Percentiles rank a stretch among this genome's conserved stretches.
Evolutionary conservation across 2,113 vertebrate genomes (phyloP).

Genomic region (Diadophis punctatus): DNA sequence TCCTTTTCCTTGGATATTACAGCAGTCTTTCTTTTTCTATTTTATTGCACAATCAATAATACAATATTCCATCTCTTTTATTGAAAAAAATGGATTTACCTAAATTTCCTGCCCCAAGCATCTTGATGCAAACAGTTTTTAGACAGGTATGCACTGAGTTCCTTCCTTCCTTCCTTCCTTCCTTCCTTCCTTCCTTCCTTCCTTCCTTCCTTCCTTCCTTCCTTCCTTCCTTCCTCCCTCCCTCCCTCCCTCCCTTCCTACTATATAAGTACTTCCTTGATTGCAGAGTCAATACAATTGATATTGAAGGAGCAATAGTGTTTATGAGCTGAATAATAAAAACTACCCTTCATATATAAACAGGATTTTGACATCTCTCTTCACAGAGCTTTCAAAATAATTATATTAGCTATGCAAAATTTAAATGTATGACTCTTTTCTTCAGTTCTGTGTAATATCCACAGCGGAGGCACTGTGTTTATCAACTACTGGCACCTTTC

Average conservation of each 20-base stretch:
- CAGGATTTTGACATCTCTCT: conserved; percentile 44
- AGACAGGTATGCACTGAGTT: conserved; percentile 38
- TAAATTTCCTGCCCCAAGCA: conserved; percentile 23
- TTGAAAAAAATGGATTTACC: not conserved
- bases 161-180: not conserved
- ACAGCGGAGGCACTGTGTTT: conserved; percentile 39
- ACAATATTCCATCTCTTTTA: not conserved
- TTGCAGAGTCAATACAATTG: conserved; percentile 61
- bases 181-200: not conserved
- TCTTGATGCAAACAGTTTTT: conserved; percentile 34
- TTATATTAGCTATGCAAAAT: conserved; percentile 50
- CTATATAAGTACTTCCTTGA: conserved; percentile 45
- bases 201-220: not conserved
- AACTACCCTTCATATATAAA: conserved; percentile 42
- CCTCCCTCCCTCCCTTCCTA: not conserved
- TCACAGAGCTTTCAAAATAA: conserved; percentile 55
- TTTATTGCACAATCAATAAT: not conserved
- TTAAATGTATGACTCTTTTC: conserved; percentile 8
- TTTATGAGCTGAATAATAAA: conserved; percentile 42
- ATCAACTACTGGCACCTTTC: conserved; percentile 33
- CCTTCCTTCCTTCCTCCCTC: not conserved
- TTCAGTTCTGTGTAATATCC: conserved; percentile 44
- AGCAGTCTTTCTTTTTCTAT: not conserved
- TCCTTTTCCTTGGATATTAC: too few relatives aligned
- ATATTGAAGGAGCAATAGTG: conserved; percentile 45